Percentiles rank a stretch among this genome's conserved stretches.
Conservation (phyloP, 1,140 invertebrate species). For the Teleogryllus occipitalis region DNA sequence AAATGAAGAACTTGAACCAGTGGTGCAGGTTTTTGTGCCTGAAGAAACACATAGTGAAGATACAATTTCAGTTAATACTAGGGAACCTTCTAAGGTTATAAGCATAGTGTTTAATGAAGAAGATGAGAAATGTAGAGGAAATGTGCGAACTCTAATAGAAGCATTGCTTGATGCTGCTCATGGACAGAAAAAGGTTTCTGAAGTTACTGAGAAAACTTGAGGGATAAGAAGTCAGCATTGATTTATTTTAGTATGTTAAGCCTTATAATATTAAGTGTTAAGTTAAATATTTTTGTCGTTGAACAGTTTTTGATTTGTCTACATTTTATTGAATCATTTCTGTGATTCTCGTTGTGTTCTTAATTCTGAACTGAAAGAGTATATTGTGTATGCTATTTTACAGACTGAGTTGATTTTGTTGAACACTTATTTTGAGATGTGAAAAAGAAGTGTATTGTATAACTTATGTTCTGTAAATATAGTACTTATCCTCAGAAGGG, state of each 20-base stretch:
- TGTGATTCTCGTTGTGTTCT: background rate
- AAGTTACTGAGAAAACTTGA: no score
- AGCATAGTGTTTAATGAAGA: constrained; percentile 21
- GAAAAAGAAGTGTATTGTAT: background rate
- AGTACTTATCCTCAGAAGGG: no score
- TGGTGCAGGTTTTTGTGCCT: background rate
- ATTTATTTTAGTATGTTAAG: no score
- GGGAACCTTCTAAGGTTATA: constrained; percentile 17
- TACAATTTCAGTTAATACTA: background rate
- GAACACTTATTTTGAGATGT: background rate
- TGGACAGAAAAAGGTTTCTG: background rate
- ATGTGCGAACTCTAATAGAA: constrained; percentile 21
- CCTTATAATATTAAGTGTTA: no score
- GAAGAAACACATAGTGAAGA: background rate
- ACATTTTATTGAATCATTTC: no score
- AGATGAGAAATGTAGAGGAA: background rate
- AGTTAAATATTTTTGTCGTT: no score
- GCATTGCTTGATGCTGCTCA: constrained; percentile 21
- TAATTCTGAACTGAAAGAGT: background rate
- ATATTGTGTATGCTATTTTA: background rate
- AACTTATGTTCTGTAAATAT: no score
- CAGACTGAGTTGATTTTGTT: background rate
- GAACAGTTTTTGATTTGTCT: no score
- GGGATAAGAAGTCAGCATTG: no score
- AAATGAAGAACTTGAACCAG: constrained; percentile 9